A percentile compares a stretch with the other conserved stretches of the same genome.
Evolutionary conservation across 2,113 vertebrate genomes (phyloP).

Genomic region (Fregata magnificens): DNA sequence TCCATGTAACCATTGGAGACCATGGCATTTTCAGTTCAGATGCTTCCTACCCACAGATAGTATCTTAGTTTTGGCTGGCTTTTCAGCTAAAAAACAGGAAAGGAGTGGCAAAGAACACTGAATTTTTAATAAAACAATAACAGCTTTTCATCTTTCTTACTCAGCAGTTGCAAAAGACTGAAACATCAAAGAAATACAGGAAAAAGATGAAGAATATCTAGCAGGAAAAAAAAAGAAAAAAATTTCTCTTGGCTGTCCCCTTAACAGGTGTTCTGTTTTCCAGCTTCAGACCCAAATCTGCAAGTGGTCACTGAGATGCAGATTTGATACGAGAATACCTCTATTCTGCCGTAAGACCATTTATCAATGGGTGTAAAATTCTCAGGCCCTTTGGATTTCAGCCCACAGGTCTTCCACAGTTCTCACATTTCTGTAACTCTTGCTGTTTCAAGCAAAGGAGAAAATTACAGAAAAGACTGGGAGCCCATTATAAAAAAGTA

Average conservation of each 20-base stretch:
- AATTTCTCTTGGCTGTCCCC: neutral
- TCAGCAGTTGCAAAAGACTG: neutral
- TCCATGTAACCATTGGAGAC: neutral
- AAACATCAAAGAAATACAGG: neutral
- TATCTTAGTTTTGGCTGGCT: conserved; percentile 6
- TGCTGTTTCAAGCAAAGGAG: neutral
- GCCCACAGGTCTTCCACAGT: neutral
- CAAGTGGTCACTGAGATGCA: neutral
- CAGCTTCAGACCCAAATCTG: neutral
- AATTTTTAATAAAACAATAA: neutral
- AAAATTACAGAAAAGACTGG: neutral
- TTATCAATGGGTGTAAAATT: neutral
- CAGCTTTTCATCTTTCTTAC: neutral
- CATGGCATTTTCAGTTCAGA: neutral
- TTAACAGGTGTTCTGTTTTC: neutral
- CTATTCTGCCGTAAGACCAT: neutral
- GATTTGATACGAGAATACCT: neutral
- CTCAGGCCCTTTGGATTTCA: neutral
- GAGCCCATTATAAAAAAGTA: neutral
- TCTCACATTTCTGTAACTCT: neutral
- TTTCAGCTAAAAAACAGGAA: conserved; percentile 29
- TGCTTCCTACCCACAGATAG: conserved; percentile 37
- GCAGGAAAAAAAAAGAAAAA: neutral
- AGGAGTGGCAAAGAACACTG: conserved; percentile 28
- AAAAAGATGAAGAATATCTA: neutral